These are phyloP conservation scores for Montipora foliosa DNA, from an alignment of 64 coral and sea anemone species.

Conservation along the genomic window DNA sequence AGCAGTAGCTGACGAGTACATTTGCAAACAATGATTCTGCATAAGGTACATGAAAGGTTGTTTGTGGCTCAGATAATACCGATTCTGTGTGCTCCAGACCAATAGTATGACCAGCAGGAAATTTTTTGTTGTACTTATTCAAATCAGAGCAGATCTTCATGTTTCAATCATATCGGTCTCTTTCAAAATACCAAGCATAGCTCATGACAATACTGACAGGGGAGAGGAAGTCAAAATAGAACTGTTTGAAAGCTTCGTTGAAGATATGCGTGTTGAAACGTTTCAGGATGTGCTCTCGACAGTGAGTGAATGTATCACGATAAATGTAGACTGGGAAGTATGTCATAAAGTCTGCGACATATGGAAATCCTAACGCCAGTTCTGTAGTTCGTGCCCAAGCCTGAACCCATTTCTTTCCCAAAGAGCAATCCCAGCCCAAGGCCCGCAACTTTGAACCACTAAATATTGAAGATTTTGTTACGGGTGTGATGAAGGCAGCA, in stretches of 20 bases:
- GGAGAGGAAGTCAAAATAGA: constrained; percentile 17
- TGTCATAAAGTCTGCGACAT: constrained; percentile 27
- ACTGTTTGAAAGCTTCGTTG: constrained; percentile 50
- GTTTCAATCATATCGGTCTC: constrained; percentile 62
- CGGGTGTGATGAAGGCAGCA: constrained; percentile 32
- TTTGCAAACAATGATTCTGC: neutral
- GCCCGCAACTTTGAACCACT: constrained; percentile 23
- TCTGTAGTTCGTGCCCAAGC: constrained; percentile 41
- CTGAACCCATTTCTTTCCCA: neutral
- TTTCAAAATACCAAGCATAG: constrained; percentile 72
- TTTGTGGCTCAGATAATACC: constrained; percentile 41
- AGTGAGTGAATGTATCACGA: constrained; percentile 33
- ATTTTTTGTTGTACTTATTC: constrained; percentile 31
- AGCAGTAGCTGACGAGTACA: constrained; percentile 38
- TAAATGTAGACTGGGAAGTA: constrained; percentile 22
- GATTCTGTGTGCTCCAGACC: neutral
- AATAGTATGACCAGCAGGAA: constrained; percentile 25
- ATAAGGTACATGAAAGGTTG: constrained; percentile 38
- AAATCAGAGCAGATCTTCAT: constrained; percentile 41
- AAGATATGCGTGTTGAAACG: constrained; percentile 53
- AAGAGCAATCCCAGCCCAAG: constrained; percentile 14
- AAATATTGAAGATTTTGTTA: constrained; percentile 43
- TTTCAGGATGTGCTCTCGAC: constrained; percentile 50
- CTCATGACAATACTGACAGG: constrained; percentile 47
- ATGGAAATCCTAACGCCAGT: constrained; percentile 35